Evolutionary conservation across 2,113 vertebrate species (phyloP).

Genomic region (Dipodomys ordii): DNA sequence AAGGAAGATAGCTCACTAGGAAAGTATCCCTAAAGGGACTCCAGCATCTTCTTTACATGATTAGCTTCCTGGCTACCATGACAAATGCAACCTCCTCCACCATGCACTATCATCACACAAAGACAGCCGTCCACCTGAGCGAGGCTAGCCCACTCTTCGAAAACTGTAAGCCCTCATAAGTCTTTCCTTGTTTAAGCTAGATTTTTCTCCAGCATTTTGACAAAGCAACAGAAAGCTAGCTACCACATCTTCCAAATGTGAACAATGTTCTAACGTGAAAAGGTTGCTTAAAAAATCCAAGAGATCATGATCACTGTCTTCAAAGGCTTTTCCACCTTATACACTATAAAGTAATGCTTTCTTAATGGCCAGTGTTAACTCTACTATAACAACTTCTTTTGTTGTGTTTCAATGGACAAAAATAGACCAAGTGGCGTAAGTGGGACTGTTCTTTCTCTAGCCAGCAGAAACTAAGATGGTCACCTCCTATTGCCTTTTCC

Average conservation of each 20-base stretch:
- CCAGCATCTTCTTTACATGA: not conserved
- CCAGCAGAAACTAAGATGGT: not conserved
- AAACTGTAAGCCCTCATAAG: not conserved
- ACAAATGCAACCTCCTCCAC: not conserved
- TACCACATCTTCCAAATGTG: not conserved
- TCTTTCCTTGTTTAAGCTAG: not conserved
- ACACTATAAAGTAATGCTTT: not conserved
- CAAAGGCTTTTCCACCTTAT: not conserved
- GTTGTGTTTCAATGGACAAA: not conserved
- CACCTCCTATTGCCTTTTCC: constrained; percentile 13
- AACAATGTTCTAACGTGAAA: constrained; percentile 10
- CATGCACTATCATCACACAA: not conserved
- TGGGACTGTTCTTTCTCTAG: not conserved
- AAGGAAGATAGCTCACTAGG: not conserved
- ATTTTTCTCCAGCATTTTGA: not conserved
- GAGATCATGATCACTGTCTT: constrained; percentile 22
- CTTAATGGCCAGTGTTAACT: not conserved
- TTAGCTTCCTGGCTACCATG: not conserved
- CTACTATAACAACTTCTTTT: not conserved
- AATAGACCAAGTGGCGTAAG: not conserved
- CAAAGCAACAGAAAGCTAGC: not conserved
- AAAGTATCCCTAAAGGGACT: too few species aligned
- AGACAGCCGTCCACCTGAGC: not conserved
- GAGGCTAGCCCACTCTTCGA: not conserved
- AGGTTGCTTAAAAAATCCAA: not conserved